Evolutionary conservation across 2,113 vertebrate species (phyloP).

Genomic region (Pachypanchax playfairii): DNA sequence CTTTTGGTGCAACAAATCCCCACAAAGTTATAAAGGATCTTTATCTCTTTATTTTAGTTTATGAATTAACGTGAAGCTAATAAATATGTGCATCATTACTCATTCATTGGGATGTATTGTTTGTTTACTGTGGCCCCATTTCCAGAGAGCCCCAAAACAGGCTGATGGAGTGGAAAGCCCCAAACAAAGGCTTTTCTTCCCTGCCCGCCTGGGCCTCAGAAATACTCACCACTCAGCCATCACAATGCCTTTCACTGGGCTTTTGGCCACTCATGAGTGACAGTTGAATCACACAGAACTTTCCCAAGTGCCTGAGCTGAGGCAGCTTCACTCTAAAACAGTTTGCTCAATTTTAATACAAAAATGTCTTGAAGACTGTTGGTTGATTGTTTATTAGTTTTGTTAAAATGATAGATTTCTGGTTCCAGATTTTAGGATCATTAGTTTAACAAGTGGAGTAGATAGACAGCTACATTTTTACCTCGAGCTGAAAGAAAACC

Average conservation of each 20-base stretch:
- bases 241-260: conserved; percentile 83
- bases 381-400: not conserved
- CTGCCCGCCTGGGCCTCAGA: conserved; percentile 82
- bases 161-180: conserved; percentile 82
- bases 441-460: too few relatives aligned
- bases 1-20: conserved; percentile 18
- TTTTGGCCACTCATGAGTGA: conserved; percentile 87
- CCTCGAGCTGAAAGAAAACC: too few relatives aligned
- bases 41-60: conserved; percentile 60
- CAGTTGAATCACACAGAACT: conserved; percentile 88
- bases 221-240: conserved; percentile 85
- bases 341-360: not conserved
- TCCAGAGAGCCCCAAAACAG: conserved; percentile 80
- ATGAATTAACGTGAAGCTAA: conserved; percentile 72
- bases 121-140: conserved; percentile 88
- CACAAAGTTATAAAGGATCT: conserved; percentile 47
- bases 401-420: not conserved
- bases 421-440: not conserved
- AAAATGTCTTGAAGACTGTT: not conserved
- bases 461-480: too few relatives aligned
- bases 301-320: conserved; percentile 81
- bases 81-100: conserved; percentile 87
- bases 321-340: conserved; percentile 62
- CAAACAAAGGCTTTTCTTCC: conserved; percentile 86
- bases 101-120: conserved; percentile 84